Percentiles rank a stretch among this genome's conserved stretches.
Conservation (phyloP, 2,888 invertebrate species). For the Bellardia bayeri region DNA sequence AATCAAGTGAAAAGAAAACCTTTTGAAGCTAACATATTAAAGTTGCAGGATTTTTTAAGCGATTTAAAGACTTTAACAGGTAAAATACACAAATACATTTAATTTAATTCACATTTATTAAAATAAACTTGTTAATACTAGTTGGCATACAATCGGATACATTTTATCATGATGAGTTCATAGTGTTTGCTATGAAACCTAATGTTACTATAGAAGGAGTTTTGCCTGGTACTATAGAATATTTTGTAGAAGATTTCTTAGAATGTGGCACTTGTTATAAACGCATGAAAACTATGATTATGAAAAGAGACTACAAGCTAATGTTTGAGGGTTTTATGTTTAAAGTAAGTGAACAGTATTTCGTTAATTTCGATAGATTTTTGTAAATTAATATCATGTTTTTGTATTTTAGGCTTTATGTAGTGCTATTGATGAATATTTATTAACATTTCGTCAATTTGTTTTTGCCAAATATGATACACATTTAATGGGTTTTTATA, state of each 20-base stretch:
- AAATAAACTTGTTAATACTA: constrained; percentile 72
- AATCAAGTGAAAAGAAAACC: constrained; percentile 66
- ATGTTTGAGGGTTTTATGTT: constrained; percentile 81
- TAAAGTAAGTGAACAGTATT: constrained; percentile 74
- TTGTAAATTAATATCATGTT: constrained; percentile 70
- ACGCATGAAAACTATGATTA: constrained; percentile 79
- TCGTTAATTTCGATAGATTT: constrained; percentile 76
- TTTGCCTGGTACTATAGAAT: constrained; percentile 84
- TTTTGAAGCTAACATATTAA: constrained; percentile 76
- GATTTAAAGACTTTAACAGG: constrained; percentile 80
- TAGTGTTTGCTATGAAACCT: constrained; percentile 84
- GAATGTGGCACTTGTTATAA: constrained; percentile 82
- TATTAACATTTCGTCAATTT: constrained; percentile 86
- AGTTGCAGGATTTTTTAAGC: constrained; percentile 76
- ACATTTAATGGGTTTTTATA: constrained; percentile 78
- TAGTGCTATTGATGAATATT: constrained; percentile 86
- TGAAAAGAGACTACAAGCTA: constrained; percentile 78
- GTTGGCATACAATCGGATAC: constrained; percentile 87
- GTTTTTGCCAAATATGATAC: constrained; percentile 78
- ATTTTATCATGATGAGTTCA: constrained; percentile 84
- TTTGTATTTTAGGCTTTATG: constrained; percentile 86
- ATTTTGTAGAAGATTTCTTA: constrained; percentile 82
- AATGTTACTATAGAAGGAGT: constrained; percentile 85
- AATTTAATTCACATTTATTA: background rate
- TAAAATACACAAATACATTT: constrained; percentile 48